Conservation (phyloP, 2,113 vertebrate species). For the Tetraodon nigroviridis region DNA sequence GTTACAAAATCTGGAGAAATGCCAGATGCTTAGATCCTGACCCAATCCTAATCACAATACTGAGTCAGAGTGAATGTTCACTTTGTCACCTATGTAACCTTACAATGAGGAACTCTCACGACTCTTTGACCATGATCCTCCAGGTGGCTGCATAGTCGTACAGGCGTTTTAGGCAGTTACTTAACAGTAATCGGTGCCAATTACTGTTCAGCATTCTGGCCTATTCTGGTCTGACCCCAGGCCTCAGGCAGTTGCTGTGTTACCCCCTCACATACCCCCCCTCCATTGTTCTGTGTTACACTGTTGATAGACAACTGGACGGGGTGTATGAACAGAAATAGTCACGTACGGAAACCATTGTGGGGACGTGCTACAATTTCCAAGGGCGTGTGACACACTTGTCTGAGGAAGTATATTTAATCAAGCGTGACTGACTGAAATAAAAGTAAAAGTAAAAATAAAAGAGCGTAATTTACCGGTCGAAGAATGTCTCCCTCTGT, state of each 20-base stretch:
- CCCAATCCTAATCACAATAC: no score
- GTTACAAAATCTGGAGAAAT: no score
- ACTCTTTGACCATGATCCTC: no score
- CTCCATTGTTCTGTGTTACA: slow-evolving; percentile 48
- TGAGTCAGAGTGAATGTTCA: no score
- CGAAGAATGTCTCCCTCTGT: not conserved
- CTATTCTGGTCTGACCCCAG: slow-evolving; percentile 18
- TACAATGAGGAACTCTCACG: no score
- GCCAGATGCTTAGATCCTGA: no score
- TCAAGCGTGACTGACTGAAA: no score
- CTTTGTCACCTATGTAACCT: no score
- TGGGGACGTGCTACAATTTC: not conserved
- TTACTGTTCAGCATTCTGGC: slow-evolving; percentile 8
- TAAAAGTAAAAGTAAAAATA: no score
- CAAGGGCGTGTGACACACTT: slow-evolving; percentile 15
- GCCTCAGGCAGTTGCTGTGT: slow-evolving; percentile 33
- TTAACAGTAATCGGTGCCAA: slow-evolving; percentile 13
- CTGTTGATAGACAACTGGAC: slow-evolving; percentile 42
- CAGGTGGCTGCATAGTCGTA: not conserved
- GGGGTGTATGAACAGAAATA: slow-evolving; percentile 28
- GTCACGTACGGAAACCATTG: not conserved
- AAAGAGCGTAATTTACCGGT: not conserved
- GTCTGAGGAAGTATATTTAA: no score
- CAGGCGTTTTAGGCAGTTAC: not conserved
- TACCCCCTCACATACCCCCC: slow-evolving; percentile 37